Evolutionary conservation across 1,140 invertebrate species (phyloP), one percentile per base, ranked within the genome.

Genomic region (Drosophila mayri): DNA sequence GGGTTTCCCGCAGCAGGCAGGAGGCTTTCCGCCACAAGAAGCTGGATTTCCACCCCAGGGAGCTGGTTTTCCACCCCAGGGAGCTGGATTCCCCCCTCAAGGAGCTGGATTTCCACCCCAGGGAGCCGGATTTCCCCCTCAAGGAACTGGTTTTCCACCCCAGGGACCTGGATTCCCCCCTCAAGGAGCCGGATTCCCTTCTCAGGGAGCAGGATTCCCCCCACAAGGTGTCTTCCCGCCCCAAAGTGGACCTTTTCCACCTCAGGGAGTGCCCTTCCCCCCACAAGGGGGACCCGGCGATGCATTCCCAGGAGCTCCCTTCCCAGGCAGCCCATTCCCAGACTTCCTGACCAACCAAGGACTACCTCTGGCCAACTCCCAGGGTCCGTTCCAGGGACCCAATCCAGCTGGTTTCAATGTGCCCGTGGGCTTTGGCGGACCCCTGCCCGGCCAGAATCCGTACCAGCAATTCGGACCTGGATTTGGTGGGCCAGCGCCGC

Each of bases 271-370:
- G 4, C 37, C 22, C 18, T 63, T 63, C 0, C 32, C 59, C 6
- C 20, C 58, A 1, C 38, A 40, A 2, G 55, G 38, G 6, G 25
- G 6, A 16, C 18, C 12, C 60, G 64, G 38, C 12, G 37, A 16
- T 3, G 28, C 12, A 9, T 68, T 66, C 38, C 46, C 46, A 10
- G 46, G 32, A 22, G 46, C 22, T 2, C 18, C 18, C 5, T 63
- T 63, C 28, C 60, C 50, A 8, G 50, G 50, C 2, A 35, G 32
- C 0, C 50, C 18, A 16, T 54, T 38, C 32, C 46, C 79, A 7
- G 80, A 87, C 12, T 88, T 88, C 16, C 57, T 87, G 10, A 83
- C 70, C 28, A 73, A 16, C 5, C 83, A 87, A 14, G 83, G 84
- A 1, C 49, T 88, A 7, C 83, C 83, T 1, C 20, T 65, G 1